A percentile compares a stretch with the other conserved stretches of the same genome.
These are phyloP conservation scores for Ceratotherium simum DNA, from an alignment of 2,113 vertebrate genomes.

Conservation along the genomic window DNA sequence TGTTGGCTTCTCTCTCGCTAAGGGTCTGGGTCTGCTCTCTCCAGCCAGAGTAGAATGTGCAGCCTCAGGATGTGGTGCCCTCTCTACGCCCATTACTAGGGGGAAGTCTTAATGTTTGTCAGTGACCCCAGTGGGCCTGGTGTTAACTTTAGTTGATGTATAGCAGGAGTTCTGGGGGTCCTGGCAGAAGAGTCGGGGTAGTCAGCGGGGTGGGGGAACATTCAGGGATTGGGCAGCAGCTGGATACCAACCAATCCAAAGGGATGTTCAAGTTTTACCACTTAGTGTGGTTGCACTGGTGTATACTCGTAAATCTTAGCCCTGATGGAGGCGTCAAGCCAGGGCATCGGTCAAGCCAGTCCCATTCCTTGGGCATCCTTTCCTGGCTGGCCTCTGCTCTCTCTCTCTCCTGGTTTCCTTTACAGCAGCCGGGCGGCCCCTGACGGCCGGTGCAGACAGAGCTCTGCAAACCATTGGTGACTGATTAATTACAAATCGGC, in stretches of 20 bases:
- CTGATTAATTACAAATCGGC: constrained; percentile 70
- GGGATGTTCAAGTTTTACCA: not conserved
- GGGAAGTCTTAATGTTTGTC: not conserved
- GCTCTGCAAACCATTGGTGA: constrained; percentile 14
- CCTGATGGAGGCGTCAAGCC: not conserved
- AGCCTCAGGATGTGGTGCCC: not conserved
- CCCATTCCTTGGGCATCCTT: not conserved
- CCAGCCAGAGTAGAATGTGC: not conserved
- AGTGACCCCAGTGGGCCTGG: not conserved
- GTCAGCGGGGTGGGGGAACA: not conserved
- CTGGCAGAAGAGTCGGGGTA: not conserved
- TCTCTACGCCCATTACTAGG: not conserved
- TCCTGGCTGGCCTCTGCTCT: not conserved
- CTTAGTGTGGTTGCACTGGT: not conserved
- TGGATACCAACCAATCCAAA: not conserved
- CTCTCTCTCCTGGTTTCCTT: not conserved
- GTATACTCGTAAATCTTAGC: not conserved
- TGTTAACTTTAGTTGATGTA: not conserved
- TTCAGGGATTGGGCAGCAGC: not conserved
- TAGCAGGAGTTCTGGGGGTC: not conserved
- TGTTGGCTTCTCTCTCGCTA: not conserved
- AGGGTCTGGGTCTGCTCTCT: not conserved
- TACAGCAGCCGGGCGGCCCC: not conserved
- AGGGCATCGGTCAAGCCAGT: not conserved
- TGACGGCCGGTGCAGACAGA: constrained; percentile 42